Conservation (phyloP, 2,888 invertebrate genomes). For the Disparrhopalites patrizii region DNA sequence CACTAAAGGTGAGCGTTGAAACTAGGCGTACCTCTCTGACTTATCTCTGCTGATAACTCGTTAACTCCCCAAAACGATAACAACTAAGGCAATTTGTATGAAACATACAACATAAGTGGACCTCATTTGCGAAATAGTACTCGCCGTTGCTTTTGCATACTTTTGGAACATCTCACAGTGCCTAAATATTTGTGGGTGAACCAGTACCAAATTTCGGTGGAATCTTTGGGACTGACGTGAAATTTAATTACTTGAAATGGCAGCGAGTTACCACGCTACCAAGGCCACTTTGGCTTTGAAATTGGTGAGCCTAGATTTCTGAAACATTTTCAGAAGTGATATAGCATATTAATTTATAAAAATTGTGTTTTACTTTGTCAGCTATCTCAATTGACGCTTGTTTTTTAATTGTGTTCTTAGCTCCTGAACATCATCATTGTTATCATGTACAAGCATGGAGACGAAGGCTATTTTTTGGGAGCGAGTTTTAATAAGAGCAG, state of each 20-base stretch:
- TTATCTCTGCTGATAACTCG: too few species aligned
- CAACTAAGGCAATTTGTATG: too few species aligned
- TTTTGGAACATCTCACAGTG: neutral
- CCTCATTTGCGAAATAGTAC: too few species aligned
- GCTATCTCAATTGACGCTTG: slow-evolving; percentile 1
- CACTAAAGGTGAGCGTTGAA: too few species aligned
- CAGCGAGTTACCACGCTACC: slow-evolving; percentile 38
- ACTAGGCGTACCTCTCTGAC: too few species aligned
- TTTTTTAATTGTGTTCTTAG: slow-evolving; percentile 57
- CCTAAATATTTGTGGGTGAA: neutral
- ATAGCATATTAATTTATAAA: neutral
- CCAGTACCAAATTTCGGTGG: neutral
- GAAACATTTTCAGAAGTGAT: neutral
- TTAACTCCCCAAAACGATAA: too few species aligned
- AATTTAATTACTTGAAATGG: slow-evolving; percentile 29
- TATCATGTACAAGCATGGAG: slow-evolving; percentile 75
- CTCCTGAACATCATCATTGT: slow-evolving; percentile 75
- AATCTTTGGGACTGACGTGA: too few species aligned
- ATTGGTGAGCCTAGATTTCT: slow-evolving; percentile 31
- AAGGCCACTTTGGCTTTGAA: slow-evolving; percentile 38
- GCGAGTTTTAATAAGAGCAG: slow-evolving; percentile 87
- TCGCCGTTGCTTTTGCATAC: too few species aligned
- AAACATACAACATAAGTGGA: too few species aligned
- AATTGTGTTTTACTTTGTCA: slow-evolving; percentile 8
- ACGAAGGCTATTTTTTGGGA: slow-evolving; percentile 76